phyloP scores from a whole-genome alignment of 2,888 invertebrate species.

The Cephus runcator region DNA sequence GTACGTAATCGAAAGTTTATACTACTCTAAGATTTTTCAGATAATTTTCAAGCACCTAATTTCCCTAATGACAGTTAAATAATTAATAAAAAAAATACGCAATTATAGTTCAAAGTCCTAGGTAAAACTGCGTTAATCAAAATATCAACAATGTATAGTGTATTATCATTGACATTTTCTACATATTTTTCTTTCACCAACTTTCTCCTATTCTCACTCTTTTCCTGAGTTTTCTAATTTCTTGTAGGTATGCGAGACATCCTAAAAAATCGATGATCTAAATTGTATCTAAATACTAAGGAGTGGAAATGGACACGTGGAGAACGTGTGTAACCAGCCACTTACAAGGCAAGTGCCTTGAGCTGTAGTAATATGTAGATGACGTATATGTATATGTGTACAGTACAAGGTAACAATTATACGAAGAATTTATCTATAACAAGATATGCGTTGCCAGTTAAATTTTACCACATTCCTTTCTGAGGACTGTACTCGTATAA shows the following conservation, averaged over 20 bases:
- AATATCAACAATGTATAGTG: no score
- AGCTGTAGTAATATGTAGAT: neutral
- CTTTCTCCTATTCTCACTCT: slow-evolving; percentile 17
- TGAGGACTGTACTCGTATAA: neutral
- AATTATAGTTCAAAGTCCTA: no score
- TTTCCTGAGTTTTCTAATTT: slow-evolving; percentile 17
- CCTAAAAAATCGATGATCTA: slow-evolving; percentile 36
- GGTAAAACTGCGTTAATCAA: no score
- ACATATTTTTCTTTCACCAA: slow-evolving; percentile 21
- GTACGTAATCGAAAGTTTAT: no score
- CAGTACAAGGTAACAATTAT: neutral
- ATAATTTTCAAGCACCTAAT: no score
- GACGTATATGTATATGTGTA: neutral
- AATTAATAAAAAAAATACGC: no score
- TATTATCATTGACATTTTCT: no score
- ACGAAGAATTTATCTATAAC: neutral
- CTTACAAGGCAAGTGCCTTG: slow-evolving; percentile 26
- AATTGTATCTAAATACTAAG: slow-evolving; percentile 33
- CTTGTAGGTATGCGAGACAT: slow-evolving; percentile 16
- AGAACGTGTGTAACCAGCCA: slow-evolving; percentile 33
- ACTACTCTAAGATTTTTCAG: no score
- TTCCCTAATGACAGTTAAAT: no score
- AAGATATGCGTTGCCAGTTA: neutral
- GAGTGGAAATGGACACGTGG: slow-evolving; percentile 30
- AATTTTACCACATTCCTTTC: neutral